Conservation (phyloP, 2,797 vertebrate genomes). For the Nyctibius grandis region DNA sequence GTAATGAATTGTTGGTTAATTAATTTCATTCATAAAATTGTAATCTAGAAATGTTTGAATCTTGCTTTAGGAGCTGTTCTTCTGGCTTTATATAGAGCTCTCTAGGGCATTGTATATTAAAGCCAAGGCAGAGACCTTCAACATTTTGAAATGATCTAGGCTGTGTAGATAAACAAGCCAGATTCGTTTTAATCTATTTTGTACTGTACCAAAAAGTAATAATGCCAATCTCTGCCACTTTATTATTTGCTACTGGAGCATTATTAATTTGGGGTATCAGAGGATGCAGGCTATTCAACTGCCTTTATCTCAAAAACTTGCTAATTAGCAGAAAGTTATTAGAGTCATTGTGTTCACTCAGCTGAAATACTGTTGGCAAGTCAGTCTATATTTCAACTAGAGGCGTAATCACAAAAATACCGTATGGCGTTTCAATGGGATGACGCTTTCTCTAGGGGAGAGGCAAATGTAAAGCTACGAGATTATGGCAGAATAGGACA, state of each 20-base stretch:
- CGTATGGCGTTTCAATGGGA: background rate
- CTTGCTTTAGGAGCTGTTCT: background rate
- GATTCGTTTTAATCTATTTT: conserved; percentile 9
- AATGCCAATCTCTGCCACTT: background rate
- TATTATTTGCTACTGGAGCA: conserved; percentile 2
- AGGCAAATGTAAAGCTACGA: background rate
- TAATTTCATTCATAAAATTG: conserved; percentile 42
- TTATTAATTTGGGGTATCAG: conserved; percentile 39
- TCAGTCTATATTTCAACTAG: background rate
- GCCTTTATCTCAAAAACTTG: conserved; percentile 36
- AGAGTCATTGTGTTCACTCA: conserved; percentile 6
- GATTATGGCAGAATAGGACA: background rate
- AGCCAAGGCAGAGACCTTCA: background rate
- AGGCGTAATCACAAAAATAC: background rate
- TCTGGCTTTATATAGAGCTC: background rate
- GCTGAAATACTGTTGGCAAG: conserved; percentile 19
- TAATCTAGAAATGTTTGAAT: background rate
- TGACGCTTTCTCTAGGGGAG: background rate
- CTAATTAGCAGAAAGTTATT: conserved; percentile 45
- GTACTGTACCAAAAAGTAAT: conserved; percentile 16
- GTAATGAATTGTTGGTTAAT: conserved; percentile 44
- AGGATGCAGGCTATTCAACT: conserved; percentile 17
- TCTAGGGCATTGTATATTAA: background rate
- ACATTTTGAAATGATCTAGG: background rate
- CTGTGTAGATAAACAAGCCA: conserved; percentile 1